These are phyloP conservation scores for Antigone vipio DNA, from an alignment of 2,113 vertebrate genomes.

Conservation along the genomic window DNA sequence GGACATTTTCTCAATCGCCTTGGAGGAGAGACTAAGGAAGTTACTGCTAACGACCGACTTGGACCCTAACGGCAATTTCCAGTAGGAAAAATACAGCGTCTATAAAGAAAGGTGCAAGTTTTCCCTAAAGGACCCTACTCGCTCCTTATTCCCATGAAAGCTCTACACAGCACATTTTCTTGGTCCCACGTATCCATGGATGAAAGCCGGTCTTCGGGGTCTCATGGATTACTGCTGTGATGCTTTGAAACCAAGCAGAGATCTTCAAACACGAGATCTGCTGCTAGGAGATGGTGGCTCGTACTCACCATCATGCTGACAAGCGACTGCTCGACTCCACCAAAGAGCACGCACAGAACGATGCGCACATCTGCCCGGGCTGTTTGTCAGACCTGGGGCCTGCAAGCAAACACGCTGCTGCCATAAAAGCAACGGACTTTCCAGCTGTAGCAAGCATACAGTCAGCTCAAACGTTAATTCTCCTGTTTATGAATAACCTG, in stretches of 20 bases:
- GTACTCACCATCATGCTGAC: rapidly evolving
- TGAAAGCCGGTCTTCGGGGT: background rate
- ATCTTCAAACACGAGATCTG: rapidly evolving
- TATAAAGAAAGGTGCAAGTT: background rate
- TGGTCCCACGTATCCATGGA: background rate
- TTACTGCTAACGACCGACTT: background rate
- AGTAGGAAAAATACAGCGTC: background rate
- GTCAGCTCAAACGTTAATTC: background rate
- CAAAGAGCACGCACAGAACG: rapidly evolving
- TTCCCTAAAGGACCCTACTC: background rate
- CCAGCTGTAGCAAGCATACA: background rate
- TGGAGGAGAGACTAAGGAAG: background rate
- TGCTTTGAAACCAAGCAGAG: background rate
- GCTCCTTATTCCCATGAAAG: background rate
- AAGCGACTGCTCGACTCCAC: rapidly evolving
- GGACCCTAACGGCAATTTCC: background rate
- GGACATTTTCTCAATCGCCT: background rate
- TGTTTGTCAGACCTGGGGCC: background rate
- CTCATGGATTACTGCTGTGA: background rate
- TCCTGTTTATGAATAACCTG: background rate
- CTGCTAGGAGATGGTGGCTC: background rate
- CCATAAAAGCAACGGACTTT: background rate
- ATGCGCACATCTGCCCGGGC: background rate
- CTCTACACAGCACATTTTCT: background rate
- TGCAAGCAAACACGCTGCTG: background rate